Base-by-base conservation (phyloP, 1,140 invertebrate genomes). In the Trichogramma pretiosum region DNA sequence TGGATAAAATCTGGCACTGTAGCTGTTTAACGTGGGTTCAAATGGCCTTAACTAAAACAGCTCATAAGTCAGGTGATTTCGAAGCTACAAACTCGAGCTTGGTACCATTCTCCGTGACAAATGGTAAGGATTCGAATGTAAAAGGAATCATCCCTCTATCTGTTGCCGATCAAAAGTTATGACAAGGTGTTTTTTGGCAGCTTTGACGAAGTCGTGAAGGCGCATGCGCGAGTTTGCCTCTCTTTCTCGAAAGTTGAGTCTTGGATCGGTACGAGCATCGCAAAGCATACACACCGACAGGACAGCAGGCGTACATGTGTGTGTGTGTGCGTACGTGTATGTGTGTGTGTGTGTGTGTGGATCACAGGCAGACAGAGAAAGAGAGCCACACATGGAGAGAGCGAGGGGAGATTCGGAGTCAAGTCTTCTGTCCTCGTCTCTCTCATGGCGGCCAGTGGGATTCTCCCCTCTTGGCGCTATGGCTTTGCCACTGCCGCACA, bases 51-150 rank as follows among this genome's bases (percentile, higher is more conserved):
- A 63, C 47, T 33, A 56, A 43, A 24, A 55, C 55, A 40, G 30
- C 0, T 16, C 38, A 42, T 62, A 52, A 42, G 45, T 56, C 23
- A 13, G 2, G 30, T 62, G 56, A 47, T n/a, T 28, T 0, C n/a
- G 0, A 14, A 34, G 26, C 13, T 19, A 54, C 38, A 5, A 24
- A 23, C 11, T 16, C 32, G 32, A 21, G 13, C 37, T 16, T 17
- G 16, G n/a, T 9, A 50, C 33, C 45, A 37, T 46, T 51, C 13
- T 24, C 17, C 61, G 57, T 66, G 65, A 68, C 64, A 68, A 66
- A 63, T 41, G 50, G 39, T 60, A 33, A 19, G 33, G 48, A 60
- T 56, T 28, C 8, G 38, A 41, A 10, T 26, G 5, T 3, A 53
- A 54, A 62, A 66, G 52, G 24, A 54, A 52, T 60, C 36, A 45